Percentiles rank a stretch among this genome's conserved stretches.
These are phyloP conservation scores for Aix galericulata DNA, from an alignment of 2,113 vertebrate genomes.

Conservation along the genomic window DNA sequence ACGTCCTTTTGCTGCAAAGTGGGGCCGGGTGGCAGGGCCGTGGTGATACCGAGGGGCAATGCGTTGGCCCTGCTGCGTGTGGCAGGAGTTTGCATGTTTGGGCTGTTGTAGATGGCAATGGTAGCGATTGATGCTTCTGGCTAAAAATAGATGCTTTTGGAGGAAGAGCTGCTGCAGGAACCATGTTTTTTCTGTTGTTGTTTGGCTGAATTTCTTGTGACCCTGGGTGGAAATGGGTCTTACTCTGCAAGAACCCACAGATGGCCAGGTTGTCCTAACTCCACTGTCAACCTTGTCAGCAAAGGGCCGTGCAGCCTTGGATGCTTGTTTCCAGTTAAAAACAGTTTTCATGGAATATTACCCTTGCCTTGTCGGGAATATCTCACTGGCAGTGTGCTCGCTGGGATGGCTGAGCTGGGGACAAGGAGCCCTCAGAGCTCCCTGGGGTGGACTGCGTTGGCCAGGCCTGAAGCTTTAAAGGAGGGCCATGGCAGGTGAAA, in stretches of 20 bases:
- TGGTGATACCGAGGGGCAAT: rapidly evolving
- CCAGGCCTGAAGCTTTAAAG: not conserved
- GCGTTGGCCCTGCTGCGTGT: rapidly evolving
- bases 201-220: constrained; percentile 21
- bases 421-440: not conserved
- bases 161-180: constrained; percentile 25
- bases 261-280: not conserved
- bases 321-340: not conserved
- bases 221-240: not conserved
- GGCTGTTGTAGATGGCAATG: not conserved
- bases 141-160: constrained; percentile 62
- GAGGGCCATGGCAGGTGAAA: not conserved
- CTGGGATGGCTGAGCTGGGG: not conserved
- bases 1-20: too few species aligned
- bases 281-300: not conserved
- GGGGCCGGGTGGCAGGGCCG: rapidly evolving
- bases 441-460: rapidly evolving
- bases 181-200: not conserved
- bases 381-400: rapidly evolving
- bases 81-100: not conserved
- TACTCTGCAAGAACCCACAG: not conserved
- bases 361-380: rapidly evolving
- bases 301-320: not conserved
- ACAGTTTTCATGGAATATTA: not conserved
- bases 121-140: constrained; percentile 18